phyloP scores from a whole-genome alignment of 2,888 invertebrate species.

The Aphrophora alni region DNA sequence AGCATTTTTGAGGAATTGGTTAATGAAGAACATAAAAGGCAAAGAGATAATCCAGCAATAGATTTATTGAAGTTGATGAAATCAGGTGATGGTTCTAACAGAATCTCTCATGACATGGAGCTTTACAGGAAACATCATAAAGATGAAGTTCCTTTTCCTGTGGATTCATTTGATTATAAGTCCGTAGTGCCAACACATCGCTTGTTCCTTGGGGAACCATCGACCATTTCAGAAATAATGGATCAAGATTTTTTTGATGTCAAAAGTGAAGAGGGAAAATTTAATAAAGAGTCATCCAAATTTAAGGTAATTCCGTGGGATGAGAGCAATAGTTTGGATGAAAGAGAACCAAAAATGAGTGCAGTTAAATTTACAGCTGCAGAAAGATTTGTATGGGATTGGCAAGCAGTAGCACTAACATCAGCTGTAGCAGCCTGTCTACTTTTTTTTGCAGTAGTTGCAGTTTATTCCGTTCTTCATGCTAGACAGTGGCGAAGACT shows the following conservation, averaged over 20 bases:
- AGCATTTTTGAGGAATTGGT: conserved; percentile 34
- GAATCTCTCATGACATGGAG: neutral
- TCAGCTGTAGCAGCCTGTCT: conserved; percentile 78
- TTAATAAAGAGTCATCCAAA: neutral
- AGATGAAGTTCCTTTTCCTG: conserved; percentile 21
- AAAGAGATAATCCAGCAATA: neutral
- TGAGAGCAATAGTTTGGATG: neutral
- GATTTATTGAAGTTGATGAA: conserved; percentile 16
- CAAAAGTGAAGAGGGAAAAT: conserved; percentile 4
- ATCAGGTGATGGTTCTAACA: neutral
- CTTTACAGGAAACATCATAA: neutral
- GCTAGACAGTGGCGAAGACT: conserved; percentile 80
- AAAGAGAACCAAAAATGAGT: conserved; percentile 32
- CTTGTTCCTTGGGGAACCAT: conserved; percentile 44
- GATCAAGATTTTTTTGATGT: conserved; percentile 38
- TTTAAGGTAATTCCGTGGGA: conserved; percentile 35
- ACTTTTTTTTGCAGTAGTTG: conserved; percentile 79
- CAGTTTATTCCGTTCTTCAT: conserved; percentile 77
- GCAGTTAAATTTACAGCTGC: conserved; percentile 52
- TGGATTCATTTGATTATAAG: conserved; percentile 32
- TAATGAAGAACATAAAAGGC: conserved; percentile 24
- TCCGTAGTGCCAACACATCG: conserved; percentile 38
- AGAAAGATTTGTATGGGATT: conserved; percentile 68
- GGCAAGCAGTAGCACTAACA: conserved; percentile 75
- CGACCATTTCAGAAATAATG: conserved; percentile 46